Conservation (phyloP, 2,888 invertebrate genomes). For the Cabera pusaria region DNA sequence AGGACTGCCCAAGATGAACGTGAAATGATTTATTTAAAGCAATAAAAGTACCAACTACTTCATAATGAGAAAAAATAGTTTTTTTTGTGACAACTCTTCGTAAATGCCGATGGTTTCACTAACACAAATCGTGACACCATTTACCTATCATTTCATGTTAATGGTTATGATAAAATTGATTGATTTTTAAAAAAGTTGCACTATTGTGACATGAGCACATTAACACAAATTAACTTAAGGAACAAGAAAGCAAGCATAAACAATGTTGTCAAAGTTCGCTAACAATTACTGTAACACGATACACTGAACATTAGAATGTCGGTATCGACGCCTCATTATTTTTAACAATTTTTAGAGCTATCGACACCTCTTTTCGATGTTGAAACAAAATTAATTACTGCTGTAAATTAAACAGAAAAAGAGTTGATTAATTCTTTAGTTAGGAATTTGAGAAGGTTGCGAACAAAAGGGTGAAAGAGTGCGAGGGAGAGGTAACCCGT, state of each 20-base stretch:
- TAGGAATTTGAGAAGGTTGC: conserved; percentile 75
- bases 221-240: too few relatives aligned
- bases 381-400: conserved; percentile 71
- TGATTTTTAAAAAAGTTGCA: too few relatives aligned
- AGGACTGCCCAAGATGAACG: conserved; percentile 43
- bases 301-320: conserved; percentile 47
- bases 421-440: conserved; percentile 64
- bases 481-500: conserved; percentile 17
- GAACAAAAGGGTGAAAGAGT: conserved; percentile 55
- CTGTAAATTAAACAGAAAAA: conserved; percentile 53
- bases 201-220: too few relatives aligned
- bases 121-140: too few relatives aligned
- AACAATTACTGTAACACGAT: conserved; percentile 46
- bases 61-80: conserved; percentile 25
- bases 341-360: conserved; percentile 62
- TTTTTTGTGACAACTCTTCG: conserved; percentile 22
- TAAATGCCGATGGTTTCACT: conserved; percentile 7
- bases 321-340: conserved; percentile 55
- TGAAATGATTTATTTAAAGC: conserved; percentile 26
- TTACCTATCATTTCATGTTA: too few relatives aligned
- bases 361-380: conserved; percentile 67
- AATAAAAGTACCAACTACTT: conserved; percentile 17
- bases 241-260: too few relatives aligned
- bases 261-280: conserved; percentile 15
- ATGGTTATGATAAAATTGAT: too few relatives aligned